These are phyloP conservation scores for Achroia grisella DNA, from an alignment of 1,140 invertebrate species.

Conservation along the genomic window DNA sequence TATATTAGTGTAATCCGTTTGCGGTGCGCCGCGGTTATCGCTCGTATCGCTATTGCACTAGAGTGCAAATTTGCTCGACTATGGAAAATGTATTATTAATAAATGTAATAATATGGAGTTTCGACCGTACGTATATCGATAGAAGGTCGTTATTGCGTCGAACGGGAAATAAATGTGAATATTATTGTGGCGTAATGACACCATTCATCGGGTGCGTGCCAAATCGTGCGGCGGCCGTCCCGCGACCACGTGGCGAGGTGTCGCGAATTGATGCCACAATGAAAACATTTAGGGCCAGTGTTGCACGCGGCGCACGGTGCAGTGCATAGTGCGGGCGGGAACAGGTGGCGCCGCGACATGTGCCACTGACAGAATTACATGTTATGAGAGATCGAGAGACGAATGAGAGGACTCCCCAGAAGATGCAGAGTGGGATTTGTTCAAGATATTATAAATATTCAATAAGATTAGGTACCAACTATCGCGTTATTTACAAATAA, in stretches of 20 bases:
- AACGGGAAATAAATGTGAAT: slow-evolving; percentile 3
- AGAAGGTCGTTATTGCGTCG: background rate
- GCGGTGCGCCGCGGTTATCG: background rate
- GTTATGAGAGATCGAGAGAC: no score
- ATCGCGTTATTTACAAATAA: no score
- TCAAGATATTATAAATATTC: no score
- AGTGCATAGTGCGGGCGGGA: background rate
- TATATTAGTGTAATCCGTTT: no score
- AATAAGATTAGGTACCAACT: no score
- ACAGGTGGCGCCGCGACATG: slow-evolving; percentile 3
- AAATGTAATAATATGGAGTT: no score
- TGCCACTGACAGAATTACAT: slow-evolving; percentile 1
- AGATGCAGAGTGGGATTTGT: no score
- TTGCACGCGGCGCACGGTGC: background rate
- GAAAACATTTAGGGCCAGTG: slow-evolving; percentile 4
- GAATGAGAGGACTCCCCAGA: no score
- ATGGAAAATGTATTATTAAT: no score
- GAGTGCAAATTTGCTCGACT: no score
- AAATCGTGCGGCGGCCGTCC: slow-evolving; percentile 6
- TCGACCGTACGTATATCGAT: background rate
- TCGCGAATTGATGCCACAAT: slow-evolving; percentile 8
- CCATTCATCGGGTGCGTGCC: slow-evolving; percentile 10
- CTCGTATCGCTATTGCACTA: background rate
- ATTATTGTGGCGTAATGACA: slow-evolving; percentile 11
- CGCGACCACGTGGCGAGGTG: slow-evolving; percentile 14